Conservation (phyloP, 1,140 invertebrate species). For the Atopsyche davidsoni region DNA sequence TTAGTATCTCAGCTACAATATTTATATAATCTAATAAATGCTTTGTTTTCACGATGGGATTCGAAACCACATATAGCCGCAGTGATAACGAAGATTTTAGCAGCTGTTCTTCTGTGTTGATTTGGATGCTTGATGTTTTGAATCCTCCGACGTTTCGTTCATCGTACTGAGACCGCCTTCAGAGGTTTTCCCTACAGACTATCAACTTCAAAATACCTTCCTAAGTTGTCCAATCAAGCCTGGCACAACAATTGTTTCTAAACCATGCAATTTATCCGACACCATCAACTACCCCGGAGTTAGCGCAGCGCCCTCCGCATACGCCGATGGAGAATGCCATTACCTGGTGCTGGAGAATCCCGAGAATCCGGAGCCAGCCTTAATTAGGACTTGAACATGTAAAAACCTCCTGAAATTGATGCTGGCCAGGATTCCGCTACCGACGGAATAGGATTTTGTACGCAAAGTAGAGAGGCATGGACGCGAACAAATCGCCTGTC, state of each 20-base stretch:
- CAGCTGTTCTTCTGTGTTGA: too few species aligned
- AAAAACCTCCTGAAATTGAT: constrained; percentile 27
- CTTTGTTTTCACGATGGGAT: too few species aligned
- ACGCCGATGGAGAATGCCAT: constrained; percentile 25
- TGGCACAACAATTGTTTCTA: constrained; percentile 27
- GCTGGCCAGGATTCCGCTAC: constrained; percentile 22
- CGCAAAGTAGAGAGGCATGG: constrained; percentile 2
- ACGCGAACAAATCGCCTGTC: constrained; percentile 11
- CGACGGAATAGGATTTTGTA: constrained; percentile 14
- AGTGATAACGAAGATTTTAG: too few species aligned
- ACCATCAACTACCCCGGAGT: constrained; percentile 24
- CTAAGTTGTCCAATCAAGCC: too few species aligned
- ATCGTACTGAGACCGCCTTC: too few species aligned
- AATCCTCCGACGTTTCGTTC: too few species aligned
- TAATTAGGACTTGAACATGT: constrained; percentile 28
- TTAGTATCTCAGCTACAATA: too few species aligned
- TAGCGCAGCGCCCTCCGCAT: constrained; percentile 9
- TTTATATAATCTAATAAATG: too few species aligned
- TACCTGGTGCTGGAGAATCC: constrained; percentile 23
- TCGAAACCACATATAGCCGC: too few species aligned
- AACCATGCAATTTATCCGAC: constrained; percentile 23
- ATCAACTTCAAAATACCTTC: too few species aligned
- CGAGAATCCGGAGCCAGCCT: constrained; percentile 28
- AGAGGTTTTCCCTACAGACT: too few species aligned
- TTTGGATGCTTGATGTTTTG: too few species aligned